A percentile compares a stretch with the other conserved stretches of the same genome.
Evolutionary conservation across 1,140 invertebrate genomes (phyloP).

Genomic region (Drosophila pseudoananassae): DNA sequence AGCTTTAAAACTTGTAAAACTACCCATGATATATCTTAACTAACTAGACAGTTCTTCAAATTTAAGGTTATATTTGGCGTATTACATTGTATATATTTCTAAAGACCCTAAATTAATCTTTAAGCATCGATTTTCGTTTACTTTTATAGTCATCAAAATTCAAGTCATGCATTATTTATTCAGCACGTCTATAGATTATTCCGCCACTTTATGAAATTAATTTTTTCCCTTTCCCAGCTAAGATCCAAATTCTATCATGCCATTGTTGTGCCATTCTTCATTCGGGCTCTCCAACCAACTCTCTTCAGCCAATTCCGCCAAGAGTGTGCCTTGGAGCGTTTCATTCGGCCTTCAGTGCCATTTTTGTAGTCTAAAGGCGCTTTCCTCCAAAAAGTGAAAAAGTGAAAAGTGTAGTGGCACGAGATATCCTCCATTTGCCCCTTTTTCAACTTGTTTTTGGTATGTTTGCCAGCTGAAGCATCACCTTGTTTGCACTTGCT

Average conservation of each 20-base stretch:
- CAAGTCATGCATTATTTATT: neutral
- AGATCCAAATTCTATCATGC: constrained; percentile 6
- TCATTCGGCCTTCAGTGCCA: constrained; percentile 31
- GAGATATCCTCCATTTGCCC: constrained; percentile 28
- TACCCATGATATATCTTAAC: too few relatives aligned
- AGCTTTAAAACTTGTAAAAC: neutral
- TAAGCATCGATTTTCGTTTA: neutral
- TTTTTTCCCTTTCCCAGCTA: constrained; percentile 1
- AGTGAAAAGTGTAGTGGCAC: constrained; percentile 1
- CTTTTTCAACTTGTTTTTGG: constrained; percentile 35
- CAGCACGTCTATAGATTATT: neutral
- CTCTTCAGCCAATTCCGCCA: constrained; percentile 47
- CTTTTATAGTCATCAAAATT: neutral
- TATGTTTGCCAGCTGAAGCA: constrained; percentile 46
- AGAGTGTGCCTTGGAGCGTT: constrained; percentile 31
- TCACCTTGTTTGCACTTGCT: constrained; percentile 70
- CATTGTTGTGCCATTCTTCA: constrained; percentile 13
- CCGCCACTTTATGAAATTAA: constrained; percentile 21
- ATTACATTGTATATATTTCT: too few relatives aligned
- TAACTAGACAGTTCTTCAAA: too few relatives aligned
- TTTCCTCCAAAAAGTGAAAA: constrained; percentile 20
- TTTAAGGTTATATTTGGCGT: too few relatives aligned
- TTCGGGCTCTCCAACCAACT: constrained; percentile 9
- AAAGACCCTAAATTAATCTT: neutral
- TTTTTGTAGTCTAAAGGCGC: constrained; percentile 54